Base-by-base conservation (phyloP, 2,797 vertebrate genomes). In the Antennarius maculatus region DNA sequence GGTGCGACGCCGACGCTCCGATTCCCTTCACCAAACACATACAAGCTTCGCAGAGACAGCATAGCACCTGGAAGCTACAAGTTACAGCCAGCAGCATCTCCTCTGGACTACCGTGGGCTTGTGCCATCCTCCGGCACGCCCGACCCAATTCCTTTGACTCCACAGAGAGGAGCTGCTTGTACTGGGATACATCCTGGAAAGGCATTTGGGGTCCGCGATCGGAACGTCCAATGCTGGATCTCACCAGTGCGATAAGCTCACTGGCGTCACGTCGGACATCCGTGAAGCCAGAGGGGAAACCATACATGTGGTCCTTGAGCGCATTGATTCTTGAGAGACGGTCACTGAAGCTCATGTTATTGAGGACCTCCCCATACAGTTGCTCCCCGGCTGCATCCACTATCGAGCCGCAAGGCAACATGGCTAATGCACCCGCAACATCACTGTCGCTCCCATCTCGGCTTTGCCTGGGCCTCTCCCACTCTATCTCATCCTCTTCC, bases 1-100 rank as follows among this genome's bases (percentile, higher is more conserved):
- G 92, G 86, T 95, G 95, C 74, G 96, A 91, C 76, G 92, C 94
- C 54, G 96, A 93, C 31, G 92, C 93, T 66, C 95, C 94, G 57
- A 98, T 93, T 4, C 96, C 95, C 90, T 94, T 92, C 53, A 98
- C 95, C 91, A 99, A 93, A 93, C 94, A 95, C 96, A 99, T 97
- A 82, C 97, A 98, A 71, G 96, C 96, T 92, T 99, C 97, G 65
- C 95, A 96, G 87, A 98, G 94, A 85, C 96, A 97, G 91, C 97
- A 99, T 76, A 99, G 95, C 90, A 98, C 95, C 94, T 97, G 97
- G 90, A 98, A 99, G 92, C 97, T 98, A 87, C 96, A 97, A 54
- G 96, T 97, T 79, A 98, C 94, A 61, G 97, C 95, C 66, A 96
- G 89, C 83, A 98, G 93, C 96, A 98, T 98, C 92, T 99, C 96